These are phyloP conservation scores for Nerophis lumbriciformis DNA, from an alignment of 2,113 vertebrate genomes.

Conservation along the genomic window DNA sequence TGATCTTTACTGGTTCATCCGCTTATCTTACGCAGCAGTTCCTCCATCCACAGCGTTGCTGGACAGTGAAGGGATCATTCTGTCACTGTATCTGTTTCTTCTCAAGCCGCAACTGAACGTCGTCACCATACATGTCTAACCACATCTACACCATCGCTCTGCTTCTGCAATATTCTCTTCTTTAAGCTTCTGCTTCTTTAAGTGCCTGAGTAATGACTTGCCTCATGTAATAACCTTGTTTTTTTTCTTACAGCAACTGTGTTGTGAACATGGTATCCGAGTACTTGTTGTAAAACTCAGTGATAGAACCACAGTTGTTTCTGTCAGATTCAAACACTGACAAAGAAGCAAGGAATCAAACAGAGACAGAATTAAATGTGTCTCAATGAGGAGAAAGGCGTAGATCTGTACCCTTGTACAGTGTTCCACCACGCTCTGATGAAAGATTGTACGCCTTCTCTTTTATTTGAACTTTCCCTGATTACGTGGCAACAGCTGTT, in stretches of 20 bases:
- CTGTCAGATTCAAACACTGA: too few relatives aligned
- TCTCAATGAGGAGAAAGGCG: too few relatives aligned
- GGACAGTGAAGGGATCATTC: conserved; percentile 57
- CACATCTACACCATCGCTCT: conserved; percentile 36
- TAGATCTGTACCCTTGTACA: too few relatives aligned
- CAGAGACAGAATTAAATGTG: too few relatives aligned
- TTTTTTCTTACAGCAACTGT: conserved; percentile 1
- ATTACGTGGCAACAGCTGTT: too few relatives aligned
- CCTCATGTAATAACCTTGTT: conserved; percentile 25
- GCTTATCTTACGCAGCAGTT: conserved; percentile 51
- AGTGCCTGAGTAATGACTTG: conserved; percentile 24
- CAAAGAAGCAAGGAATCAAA: too few relatives aligned
- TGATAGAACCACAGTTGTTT: too few relatives aligned
- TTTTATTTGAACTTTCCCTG: too few relatives aligned
- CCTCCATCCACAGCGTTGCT: conserved; percentile 57
- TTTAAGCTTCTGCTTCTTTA: conserved; percentile 35
- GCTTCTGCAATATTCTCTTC: conserved; percentile 35
- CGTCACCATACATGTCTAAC: conserved; percentile 33
- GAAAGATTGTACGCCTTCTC: too few relatives aligned
- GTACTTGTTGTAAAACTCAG: too few relatives aligned
- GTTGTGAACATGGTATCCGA: too few relatives aligned
- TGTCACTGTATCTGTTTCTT: conserved; percentile 61
- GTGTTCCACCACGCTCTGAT: too few relatives aligned
- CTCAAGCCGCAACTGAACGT: conserved; percentile 27
- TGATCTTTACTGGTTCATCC: conserved; percentile 61